Conservation (phyloP, 2,888 invertebrate species). For the Lypha dubia region DNA sequence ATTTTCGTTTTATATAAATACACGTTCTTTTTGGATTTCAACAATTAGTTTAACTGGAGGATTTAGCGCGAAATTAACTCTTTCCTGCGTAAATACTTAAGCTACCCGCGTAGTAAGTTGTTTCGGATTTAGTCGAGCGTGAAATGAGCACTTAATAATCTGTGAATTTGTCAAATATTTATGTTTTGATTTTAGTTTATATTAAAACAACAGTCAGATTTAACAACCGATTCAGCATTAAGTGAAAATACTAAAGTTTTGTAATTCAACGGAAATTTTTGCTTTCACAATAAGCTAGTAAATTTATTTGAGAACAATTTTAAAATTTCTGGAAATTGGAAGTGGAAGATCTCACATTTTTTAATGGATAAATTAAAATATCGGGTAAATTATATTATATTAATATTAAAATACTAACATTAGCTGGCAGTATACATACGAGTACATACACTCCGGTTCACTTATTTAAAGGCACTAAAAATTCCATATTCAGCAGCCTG, state of each 20-base stretch:
- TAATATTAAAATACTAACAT: neutral
- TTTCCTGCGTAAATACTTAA: slow-evolving; percentile 7
- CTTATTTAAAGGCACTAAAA: no score
- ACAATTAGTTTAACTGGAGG: slow-evolving; percentile 77
- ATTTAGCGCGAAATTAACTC: slow-evolving; percentile 56
- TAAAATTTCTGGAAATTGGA: neutral
- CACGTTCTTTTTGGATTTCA: slow-evolving; percentile 69
- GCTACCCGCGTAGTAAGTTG: slow-evolving; percentile 21
- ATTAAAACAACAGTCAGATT: slow-evolving; percentile 42
- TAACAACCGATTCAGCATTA: slow-evolving; percentile 23
- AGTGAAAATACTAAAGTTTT: slow-evolving; percentile 36
- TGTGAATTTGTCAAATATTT: slow-evolving; percentile 49
- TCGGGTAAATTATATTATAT: slow-evolving; percentile 43
- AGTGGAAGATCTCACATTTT: slow-evolving; percentile 27
- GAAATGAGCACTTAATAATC: slow-evolving; percentile 46
- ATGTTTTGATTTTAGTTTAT: slow-evolving; percentile 46
- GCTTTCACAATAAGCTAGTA: slow-evolving; percentile 56
- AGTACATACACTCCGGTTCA: no score
- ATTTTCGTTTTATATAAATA: slow-evolving; percentile 72
- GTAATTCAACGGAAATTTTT: slow-evolving; percentile 53
- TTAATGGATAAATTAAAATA: slow-evolving; percentile 65
- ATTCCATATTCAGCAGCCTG: no score
- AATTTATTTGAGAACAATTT: slow-evolving; percentile 69
- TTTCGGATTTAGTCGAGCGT: slow-evolving; percentile 62
- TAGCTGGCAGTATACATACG: neutral